A percentile compares a stretch with the other conserved stretches of the same genome.
Conservation (phyloP, 2,113 vertebrate species). For the Orientallactaga bullata region DNA sequence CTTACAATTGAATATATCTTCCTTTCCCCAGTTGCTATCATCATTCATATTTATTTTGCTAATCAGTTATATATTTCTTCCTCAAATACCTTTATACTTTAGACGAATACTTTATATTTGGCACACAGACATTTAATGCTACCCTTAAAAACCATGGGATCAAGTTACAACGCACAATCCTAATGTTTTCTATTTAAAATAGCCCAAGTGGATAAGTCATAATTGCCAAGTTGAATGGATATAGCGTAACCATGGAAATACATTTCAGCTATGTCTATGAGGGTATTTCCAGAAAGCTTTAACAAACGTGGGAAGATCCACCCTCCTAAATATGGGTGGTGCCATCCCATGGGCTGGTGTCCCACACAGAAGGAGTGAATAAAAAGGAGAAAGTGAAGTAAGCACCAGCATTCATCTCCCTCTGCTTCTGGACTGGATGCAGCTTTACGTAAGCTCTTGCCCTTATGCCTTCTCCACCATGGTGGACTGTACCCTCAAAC, state of each 20-base stretch:
- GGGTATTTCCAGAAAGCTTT: background rate
- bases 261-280: background rate
- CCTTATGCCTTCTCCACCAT: background rate
- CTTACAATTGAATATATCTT: background rate
- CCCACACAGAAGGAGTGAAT: too few species aligned
- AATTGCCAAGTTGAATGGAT: background rate
- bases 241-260: background rate
- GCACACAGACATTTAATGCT: background rate
- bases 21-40: background rate
- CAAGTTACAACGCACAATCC: slow-evolving; percentile 8
- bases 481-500: background rate
- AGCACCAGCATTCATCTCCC: background rate
- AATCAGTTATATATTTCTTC: background rate
- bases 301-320: background rate
- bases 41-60: background rate
- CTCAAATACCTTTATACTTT: background rate
- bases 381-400: background rate
- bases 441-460: background rate
- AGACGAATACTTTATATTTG: background rate
- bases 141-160: slow-evolving; percentile 24
- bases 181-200: slow-evolving; percentile 38
- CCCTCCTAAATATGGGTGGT: background rate
- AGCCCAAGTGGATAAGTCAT: background rate
- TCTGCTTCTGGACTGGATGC: background rate
- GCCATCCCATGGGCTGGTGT: background rate